Evolutionary conservation across 2,797 vertebrate genomes (phyloP).

Genomic region (Gymnocypris eckloni): DNA sequence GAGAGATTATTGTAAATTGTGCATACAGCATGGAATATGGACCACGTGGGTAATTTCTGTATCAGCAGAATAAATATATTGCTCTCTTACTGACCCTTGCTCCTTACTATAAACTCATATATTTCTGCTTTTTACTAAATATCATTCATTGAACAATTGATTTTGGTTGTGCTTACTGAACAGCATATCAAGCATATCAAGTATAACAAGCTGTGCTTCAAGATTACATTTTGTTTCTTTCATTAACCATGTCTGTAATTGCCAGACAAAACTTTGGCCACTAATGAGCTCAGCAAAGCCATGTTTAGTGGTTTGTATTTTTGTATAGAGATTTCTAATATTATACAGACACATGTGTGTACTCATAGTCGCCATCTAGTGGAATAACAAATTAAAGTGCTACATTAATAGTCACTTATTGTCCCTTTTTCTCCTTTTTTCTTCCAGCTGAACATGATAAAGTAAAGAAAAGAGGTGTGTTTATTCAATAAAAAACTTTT

Average conservation of each 20-base stretch:
- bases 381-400: neutral
- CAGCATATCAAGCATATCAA: neutral
- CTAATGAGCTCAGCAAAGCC: neutral
- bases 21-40: neutral
- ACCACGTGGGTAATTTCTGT: neutral
- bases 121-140: neutral
- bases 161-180: neutral
- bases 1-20: no score
- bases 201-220: neutral
- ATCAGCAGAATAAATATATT: neutral
- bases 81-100: neutral
- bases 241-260: neutral
- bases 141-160: neutral
- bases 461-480: slow-evolving; percentile 39
- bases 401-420: neutral
- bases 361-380: neutral
- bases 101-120: neutral
- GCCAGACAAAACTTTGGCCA: neutral
- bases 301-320: neutral
- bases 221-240: neutral
- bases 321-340: neutral
- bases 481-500: neutral
- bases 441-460: slow-evolving; percentile 16
- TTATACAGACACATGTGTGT: neutral
- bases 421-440: neutral